Conservation (phyloP, 1,140 invertebrate species). For the Saccostrea cuccullata region DNA sequence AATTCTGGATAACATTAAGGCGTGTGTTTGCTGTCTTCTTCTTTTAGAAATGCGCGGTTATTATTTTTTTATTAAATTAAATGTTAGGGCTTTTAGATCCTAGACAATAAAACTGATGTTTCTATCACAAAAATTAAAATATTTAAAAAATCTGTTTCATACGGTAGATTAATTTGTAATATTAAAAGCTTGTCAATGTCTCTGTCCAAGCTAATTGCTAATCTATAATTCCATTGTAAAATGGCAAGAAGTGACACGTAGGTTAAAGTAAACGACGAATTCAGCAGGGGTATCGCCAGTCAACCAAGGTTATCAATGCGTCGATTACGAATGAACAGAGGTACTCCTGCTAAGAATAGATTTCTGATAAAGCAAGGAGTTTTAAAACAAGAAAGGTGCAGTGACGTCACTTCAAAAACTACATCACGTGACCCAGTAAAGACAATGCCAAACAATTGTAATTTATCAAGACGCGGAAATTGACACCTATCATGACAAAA, state of each 20-base stretch:
- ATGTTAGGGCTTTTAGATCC: too few relatives aligned
- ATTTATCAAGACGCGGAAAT: slow-evolving; percentile 22
- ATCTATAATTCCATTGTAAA: not conserved
- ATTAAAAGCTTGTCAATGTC: not conserved
- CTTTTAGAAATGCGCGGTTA: too few relatives aligned
- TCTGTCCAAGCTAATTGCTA: not conserved
- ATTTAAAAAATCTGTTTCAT: not conserved
- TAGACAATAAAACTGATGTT: too few relatives aligned
- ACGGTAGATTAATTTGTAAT: not conserved
- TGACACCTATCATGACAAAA: slow-evolving; percentile 1
- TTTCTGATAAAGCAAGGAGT: slow-evolving; percentile 23
- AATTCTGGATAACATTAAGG: too few relatives aligned
- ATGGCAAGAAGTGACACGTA: not conserved
- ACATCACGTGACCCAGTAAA: slow-evolving; percentile 18
- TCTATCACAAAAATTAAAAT: too few relatives aligned
- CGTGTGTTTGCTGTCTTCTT: too few relatives aligned
- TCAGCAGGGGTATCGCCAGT: not conserved
- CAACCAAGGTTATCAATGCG: not conserved
- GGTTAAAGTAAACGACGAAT: not conserved
- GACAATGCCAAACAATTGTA: not conserved
- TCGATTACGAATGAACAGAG: not conserved
- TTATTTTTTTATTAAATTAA: too few relatives aligned
- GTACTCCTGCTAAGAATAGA: not conserved
- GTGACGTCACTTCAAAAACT: not conserved
- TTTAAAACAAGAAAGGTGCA: slow-evolving; percentile 11